Evolutionary conservation across 1,140 invertebrate genomes (phyloP).

Genomic region (Anagrus nilaparvatae): DNA sequence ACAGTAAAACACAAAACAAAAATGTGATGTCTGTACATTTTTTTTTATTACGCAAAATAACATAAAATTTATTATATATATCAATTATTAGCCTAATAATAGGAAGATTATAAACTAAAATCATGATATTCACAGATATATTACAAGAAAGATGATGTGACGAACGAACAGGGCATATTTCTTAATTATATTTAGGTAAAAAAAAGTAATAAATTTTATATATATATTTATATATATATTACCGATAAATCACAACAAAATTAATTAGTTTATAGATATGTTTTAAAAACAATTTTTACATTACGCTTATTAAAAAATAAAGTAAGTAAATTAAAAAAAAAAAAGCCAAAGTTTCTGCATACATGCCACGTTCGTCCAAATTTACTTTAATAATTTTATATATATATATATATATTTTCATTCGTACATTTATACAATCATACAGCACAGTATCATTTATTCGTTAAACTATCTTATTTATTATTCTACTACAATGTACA

Average conservation of each 20-base stretch:
- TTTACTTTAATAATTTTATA: conserved; percentile 36
- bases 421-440: conserved; percentile 9
- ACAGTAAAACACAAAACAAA: conserved; percentile 46
- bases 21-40: conserved; percentile 43
- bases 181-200: conserved; percentile 3
- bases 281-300: no score
- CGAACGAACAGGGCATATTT: conserved; percentile 19
- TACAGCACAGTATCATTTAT: conserved; percentile 7
- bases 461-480: conserved; percentile 16
- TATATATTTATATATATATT: no score
- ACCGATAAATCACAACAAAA: no score
- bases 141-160: conserved; percentile 41
- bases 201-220: no score
- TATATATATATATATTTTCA: conserved; percentile 31
- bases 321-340: conserved; percentile 8
- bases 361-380: conserved; percentile 26
- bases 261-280: no score
- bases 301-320: conserved; percentile 4
- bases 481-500: conserved; percentile 41
- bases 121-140: conserved; percentile 45
- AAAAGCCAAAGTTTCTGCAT: conserved; percentile 23
- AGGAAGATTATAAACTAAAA: conserved; percentile 46
- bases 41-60: conserved; percentile 41
- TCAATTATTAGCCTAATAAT: conserved; percentile 41
- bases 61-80: conserved; percentile 40